Evolutionary conservation across 2,113 vertebrate species (phyloP), one percentile per base, ranked within the genome.

Genomic region (Azemiops feae): DNA sequence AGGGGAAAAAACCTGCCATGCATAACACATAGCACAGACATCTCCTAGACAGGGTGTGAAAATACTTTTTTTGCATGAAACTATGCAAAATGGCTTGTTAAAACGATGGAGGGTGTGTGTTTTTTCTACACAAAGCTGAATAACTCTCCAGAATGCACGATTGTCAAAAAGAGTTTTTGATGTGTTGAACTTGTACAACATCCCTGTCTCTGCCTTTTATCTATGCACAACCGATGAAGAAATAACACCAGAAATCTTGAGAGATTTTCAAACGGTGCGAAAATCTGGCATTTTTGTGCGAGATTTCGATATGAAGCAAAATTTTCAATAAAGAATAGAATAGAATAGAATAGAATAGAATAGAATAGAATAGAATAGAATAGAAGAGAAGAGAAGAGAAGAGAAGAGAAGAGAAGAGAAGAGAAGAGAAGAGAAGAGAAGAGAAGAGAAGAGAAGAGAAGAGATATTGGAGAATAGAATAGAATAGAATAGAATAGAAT

Each of bases 211-310:
- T 60, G 25, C 58, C 23, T 60, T 25, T 25, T 10, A 11, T 57
- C 25, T 3, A 2, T 30, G 9, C 25, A 64, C 27, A 16, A 69
- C 64, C 4, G 14, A n/a, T 34, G 5, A 69, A 69, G 10, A 34
- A 69, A 69, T 69, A 34, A 34, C n/a, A 74, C 5, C 64, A 6
- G 64, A 34, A 34, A 74, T 34, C n/a, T 74, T 74, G 64, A 34
- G 1, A 18, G n/a, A 34, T 74, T 74, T 74, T 74, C n/a, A 74
- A 34, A 74, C 2, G 16, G 5, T 74, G 64, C 6, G n/a, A 74
- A 74, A 3, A 5, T 74, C 6, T 0, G 18, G n/a, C 14, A 2
- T 34, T 2, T 74, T 74, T n/a, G n/a, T 0, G 2, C 1, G 64
- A 74, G 5, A 74, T 34, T 74, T 74, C 64, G 16, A 16, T 1